phyloP scores from a whole-genome alignment of 2,888 invertebrate species.

The Diarsia mendica region DNA sequence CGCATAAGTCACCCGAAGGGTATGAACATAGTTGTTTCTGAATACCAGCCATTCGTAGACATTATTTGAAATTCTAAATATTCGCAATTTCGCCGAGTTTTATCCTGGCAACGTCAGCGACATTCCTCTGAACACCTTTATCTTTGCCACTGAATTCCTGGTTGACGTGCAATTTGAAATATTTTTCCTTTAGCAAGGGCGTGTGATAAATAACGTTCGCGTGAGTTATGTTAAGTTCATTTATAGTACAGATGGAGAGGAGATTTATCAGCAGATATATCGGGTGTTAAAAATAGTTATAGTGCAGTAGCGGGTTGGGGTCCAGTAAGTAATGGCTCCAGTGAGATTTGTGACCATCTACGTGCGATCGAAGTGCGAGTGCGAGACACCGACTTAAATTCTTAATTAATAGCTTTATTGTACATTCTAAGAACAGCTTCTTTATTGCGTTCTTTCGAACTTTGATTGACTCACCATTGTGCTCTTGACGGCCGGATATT shows the following conservation, averaged over 20 bases:
- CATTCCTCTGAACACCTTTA: conserved; percentile 68
- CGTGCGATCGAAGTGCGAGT: not conserved
- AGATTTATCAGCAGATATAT: conserved; percentile 58
- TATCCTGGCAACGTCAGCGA: conserved; percentile 60
- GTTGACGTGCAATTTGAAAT: conserved; percentile 64
- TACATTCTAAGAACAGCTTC: conserved; percentile 20
- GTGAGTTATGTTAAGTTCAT: conserved; percentile 52
- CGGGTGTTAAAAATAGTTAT: conserved; percentile 56
- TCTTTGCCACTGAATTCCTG: conserved; percentile 64
- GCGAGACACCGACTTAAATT: conserved; percentile 23
- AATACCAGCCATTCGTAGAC: conserved; percentile 64
- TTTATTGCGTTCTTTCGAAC: conserved; percentile 4
- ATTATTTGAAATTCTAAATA: conserved; percentile 69
- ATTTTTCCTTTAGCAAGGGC: conserved; percentile 63
- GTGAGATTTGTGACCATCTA: conserved; percentile 44
- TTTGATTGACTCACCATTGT: conserved; percentile 24
- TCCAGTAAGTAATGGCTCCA: conserved; percentile 39
- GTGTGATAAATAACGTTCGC: conserved; percentile 56
- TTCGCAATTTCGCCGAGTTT: conserved; percentile 69
- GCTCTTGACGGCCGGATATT: conserved; percentile 24
- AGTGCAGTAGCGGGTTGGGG: conserved; percentile 38
- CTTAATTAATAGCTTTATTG: conserved; percentile 34
- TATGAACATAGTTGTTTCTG: conserved; percentile 65
- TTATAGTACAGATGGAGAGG: conserved; percentile 42
- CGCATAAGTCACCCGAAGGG: conserved; percentile 62